These are phyloP conservation scores for Erannis defoliaria DNA, from an alignment of 2,888 invertebrate species.

Conservation along the genomic window DNA sequence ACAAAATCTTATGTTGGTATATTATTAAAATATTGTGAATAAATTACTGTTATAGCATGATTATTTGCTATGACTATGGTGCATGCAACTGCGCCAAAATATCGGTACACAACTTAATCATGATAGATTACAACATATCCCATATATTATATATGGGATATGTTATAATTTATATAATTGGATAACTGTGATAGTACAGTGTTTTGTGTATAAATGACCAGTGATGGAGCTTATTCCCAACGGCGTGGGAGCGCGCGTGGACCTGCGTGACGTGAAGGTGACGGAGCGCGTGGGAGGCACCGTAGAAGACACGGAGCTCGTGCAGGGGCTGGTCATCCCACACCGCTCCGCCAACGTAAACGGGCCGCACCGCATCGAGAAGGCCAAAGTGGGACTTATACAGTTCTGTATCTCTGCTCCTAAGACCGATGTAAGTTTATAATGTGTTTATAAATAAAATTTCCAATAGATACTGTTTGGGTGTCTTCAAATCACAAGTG, in stretches of 20 bases:
- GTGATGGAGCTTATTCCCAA: constrained; percentile 84
- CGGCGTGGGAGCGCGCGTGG: constrained; percentile 91
- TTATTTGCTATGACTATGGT: too few species aligned
- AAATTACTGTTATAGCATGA: too few species aligned
- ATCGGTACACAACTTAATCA: too few species aligned
- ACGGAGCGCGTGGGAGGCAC: constrained; percentile 98
- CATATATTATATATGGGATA: too few species aligned
- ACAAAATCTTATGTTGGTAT: too few species aligned
- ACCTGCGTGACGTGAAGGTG: constrained; percentile 98
- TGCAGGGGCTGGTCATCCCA: constrained; percentile 98
- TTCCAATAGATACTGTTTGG: too few species aligned
- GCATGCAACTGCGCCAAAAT: too few species aligned
- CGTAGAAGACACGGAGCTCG: constrained; percentile 97
- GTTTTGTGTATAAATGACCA: constrained; percentile 46
- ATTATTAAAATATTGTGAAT: too few species aligned
- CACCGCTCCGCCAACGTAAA: constrained; percentile 95
- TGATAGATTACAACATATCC: too few species aligned
- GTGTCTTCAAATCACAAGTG: too few species aligned
- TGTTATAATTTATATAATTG: too few species aligned
- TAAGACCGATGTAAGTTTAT: constrained; percentile 95
- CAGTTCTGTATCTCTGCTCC: constrained; percentile 99
- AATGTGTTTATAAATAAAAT: background rate
- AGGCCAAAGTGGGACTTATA: constrained; percentile 99
- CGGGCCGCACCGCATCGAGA: constrained; percentile 97
- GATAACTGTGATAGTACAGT: too few species aligned